These are phyloP conservation scores for Gandaritis pyraliata DNA, from an alignment of 2,888 invertebrate species.

Conservation along the genomic window DNA sequence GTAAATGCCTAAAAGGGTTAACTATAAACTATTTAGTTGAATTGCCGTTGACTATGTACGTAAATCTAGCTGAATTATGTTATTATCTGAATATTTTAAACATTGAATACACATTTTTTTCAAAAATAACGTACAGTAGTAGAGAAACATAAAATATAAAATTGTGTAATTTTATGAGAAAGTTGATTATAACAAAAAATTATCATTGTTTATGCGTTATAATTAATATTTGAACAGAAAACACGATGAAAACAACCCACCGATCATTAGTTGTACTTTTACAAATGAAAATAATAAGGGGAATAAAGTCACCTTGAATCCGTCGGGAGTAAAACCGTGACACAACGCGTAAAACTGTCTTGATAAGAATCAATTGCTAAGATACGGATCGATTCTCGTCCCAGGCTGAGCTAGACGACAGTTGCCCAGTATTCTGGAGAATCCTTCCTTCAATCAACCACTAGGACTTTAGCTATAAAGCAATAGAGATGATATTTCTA, in stretches of 20 bases:
- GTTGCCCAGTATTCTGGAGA: slow-evolving; percentile 60
- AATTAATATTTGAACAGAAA: no score
- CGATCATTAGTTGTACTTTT: slow-evolving; percentile 48
- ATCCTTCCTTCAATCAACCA: slow-evolving; percentile 48
- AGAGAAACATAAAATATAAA: no score
- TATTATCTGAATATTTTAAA: no score
- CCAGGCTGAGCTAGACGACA: slow-evolving; percentile 49
- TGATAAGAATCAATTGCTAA: slow-evolving; percentile 74
- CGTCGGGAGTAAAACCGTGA: slow-evolving; percentile 65
- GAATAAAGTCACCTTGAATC: slow-evolving; percentile 49
- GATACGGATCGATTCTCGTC: slow-evolving; percentile 72
- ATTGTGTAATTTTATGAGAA: no score
- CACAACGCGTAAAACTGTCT: slow-evolving; percentile 78
- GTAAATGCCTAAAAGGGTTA: no score
- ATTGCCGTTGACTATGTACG: no score
- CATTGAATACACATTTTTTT: no score
- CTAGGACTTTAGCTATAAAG: slow-evolving; percentile 54
- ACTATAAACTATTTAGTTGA: no score
- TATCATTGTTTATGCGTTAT: no score
- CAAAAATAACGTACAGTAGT: no score
- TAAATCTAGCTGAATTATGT: no score
- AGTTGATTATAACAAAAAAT: no score
- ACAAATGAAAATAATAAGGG: slow-evolving; percentile 36
- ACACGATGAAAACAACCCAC: slow-evolving; percentile 26
- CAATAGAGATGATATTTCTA: slow-evolving; percentile 47